phyloP scores from a whole-genome alignment of 2,113 vertebrate species.

The Apaloderma vittatum region DNA sequence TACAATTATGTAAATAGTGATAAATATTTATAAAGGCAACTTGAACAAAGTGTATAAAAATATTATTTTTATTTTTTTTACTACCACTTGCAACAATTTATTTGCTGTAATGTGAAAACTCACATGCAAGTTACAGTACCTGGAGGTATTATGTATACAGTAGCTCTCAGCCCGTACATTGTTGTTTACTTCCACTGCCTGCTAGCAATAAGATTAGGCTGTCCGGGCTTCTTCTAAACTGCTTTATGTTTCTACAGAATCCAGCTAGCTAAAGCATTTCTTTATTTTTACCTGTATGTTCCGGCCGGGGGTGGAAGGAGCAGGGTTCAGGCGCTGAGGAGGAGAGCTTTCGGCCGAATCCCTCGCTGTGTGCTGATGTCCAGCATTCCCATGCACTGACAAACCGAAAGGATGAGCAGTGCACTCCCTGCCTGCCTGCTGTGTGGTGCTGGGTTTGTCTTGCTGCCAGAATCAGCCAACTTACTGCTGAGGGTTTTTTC shows the following conservation, averaged over 20 bases:
- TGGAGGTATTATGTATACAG: constrained; percentile 16
- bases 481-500: constrained; percentile 72
- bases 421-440: constrained; percentile 74
- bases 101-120: constrained; percentile 1
- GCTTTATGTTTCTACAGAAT: background rate
- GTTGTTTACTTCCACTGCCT: constrained; percentile 31
- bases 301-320: constrained; percentile 25
- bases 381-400: constrained; percentile 80
- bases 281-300: constrained; percentile 76
- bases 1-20: constrained; percentile 42
- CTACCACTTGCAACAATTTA: constrained; percentile 8
- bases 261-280: background rate
- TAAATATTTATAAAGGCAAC: constrained; percentile 59
- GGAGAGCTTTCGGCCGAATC: constrained; percentile 38
- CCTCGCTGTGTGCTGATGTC: constrained; percentile 66
- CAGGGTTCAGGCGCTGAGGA: background rate
- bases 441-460: constrained; percentile 82
- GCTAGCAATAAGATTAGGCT: constrained; percentile 10
- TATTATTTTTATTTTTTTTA: background rate
- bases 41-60: background rate
- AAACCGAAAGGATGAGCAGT: constrained; percentile 75
- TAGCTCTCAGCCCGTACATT: background rate
- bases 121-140: background rate
- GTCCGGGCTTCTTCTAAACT: constrained; percentile 14
- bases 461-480: constrained; percentile 82